Percentiles rank a stretch among this genome's conserved stretches.
Conservation (phyloP, 2,113 vertebrate genomes). For the Pipra filicauda region DNA sequence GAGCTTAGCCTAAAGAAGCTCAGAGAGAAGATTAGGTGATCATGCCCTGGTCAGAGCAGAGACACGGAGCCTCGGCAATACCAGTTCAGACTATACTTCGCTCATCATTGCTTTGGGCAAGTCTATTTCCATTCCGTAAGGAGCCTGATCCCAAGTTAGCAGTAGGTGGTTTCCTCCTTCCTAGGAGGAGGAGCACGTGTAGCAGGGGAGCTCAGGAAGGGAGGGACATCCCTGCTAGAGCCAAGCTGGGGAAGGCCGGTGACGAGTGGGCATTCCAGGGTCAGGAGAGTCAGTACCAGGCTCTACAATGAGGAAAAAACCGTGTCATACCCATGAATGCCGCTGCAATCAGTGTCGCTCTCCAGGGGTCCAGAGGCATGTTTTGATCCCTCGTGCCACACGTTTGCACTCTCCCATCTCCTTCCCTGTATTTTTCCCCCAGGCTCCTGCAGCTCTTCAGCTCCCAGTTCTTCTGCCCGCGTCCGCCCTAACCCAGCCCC, state of each 20-base stretch:
- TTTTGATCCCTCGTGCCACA: background rate
- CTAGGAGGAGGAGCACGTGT: background rate
- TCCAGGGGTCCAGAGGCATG: background rate
- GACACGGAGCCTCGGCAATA: slow-evolving; percentile 60
- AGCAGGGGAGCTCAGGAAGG: background rate
- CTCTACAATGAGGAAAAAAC: accelerated
- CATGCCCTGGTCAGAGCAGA: slow-evolving; percentile 80
- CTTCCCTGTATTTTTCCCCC: background rate
- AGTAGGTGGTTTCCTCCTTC: background rate
- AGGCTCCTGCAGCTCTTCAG: background rate
- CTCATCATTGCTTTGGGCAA: slow-evolving; percentile 74
- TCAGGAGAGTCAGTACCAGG: background rate
- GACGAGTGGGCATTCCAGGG: background rate
- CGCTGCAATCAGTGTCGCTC: background rate
- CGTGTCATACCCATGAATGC: accelerated
- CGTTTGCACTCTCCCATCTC: background rate
- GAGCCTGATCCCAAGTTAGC: background rate
- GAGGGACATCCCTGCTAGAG: background rate
- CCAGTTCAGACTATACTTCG: slow-evolving; percentile 80
- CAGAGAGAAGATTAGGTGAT: slow-evolving; percentile 83
- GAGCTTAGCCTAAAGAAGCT: slow-evolving; percentile 57
- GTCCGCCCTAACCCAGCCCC: background rate
- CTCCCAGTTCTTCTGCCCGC: accelerated
- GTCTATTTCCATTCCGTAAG: background rate
- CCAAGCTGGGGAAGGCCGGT: accelerated